Evolutionary conservation across 2,113 vertebrate species (phyloP), one percentile per base, ranked within the genome.

Genomic region (Elephas maximus): DNA sequence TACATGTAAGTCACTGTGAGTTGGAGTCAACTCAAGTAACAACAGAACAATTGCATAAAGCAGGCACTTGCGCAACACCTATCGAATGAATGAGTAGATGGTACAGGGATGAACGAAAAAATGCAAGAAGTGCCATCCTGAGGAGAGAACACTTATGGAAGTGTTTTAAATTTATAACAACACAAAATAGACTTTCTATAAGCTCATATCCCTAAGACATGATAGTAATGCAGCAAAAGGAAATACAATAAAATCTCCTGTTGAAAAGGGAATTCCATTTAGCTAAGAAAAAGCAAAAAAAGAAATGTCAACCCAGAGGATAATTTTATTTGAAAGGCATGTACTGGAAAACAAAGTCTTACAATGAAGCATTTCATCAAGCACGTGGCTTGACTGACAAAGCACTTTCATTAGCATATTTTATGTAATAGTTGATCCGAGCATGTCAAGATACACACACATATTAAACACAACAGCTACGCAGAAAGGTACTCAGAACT

Each of bases 321-420:
- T 86, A 88, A 96, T 82, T 89, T 94, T 85, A 80, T 62, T 60
- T 86, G 90, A 85, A 89, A 93, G 51, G 28, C 69, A 98, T 84
- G 28, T 88, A 73, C 88, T 94, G 48, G 28, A 71, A 96, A 93
- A 53, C 30, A 87, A 96, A 91, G 2, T 4, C 63, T 84, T 73
- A 85, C 23, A 85, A 62, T 26, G 57, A 90, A 96, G 48, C 0
- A 11, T 90, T 24, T 1, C 88, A 30, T 77, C 85, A 85, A 80
- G 44, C 30, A 48, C 0, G 0, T 20, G 8, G 45, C 18, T 37
- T 28, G 17, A 78, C 85, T 89, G 85, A 94, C 92, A 86, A 79
- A 24, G 48, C 1, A 57, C 60, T 91, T 96, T 87, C 93, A 94
- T 86, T 81, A 65, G 8, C 12, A 8, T 94, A 48, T 57, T 96